Evolutionary conservation across 2,797 vertebrate genomes (phyloP), one percentile per base, ranked within the genome.

Genomic region (Ambastaia sidthimunki): DNA sequence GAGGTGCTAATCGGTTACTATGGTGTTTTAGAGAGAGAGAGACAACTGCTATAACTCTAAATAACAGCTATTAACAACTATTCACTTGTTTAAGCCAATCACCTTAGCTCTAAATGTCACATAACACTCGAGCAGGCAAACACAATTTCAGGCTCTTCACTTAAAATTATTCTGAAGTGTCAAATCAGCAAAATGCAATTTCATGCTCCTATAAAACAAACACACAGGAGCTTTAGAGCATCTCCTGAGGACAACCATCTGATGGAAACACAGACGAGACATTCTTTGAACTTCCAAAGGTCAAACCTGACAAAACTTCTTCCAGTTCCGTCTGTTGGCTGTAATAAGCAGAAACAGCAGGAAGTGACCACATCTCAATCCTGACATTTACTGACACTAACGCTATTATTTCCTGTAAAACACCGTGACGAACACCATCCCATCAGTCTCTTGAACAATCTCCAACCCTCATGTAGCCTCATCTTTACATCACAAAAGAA

Each of bases 321-420:
- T 63, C 28, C 23, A 15, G 57, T 63, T 28, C 60, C 16, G 1
- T 7, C 60, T 63, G 16, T 15, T 34, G 23, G 15, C 37, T 85
- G 67, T 77, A 87, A 86, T 86, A 88, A 87, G 81, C 84, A 80
- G 44, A 57, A 73, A 84, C 85, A 84, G 86, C 80, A 83, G 50
- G 69, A 70, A 2, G 57, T 81, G 78, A 63, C 77, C 21, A 6
- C 80, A 90, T 91, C 83, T 86, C 89, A 89, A 90, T 82, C 82
- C 84, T 87, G 87, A 87, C 90, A 90, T 89, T 87, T 89, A 84
- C 80, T 76, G 47, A 83, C 77, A 48, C 71, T 60, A 79, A 80
- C 71, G 86, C 78, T 81, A 72, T 86, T 91, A 90, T 91, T 90
- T 90, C 87, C 88, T 88, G 83, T 83, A 87, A 89, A 90, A 84